Evolutionary conservation across 2,888 invertebrate species (phyloP).

Genomic region (Bugulina stolonifera): DNA sequence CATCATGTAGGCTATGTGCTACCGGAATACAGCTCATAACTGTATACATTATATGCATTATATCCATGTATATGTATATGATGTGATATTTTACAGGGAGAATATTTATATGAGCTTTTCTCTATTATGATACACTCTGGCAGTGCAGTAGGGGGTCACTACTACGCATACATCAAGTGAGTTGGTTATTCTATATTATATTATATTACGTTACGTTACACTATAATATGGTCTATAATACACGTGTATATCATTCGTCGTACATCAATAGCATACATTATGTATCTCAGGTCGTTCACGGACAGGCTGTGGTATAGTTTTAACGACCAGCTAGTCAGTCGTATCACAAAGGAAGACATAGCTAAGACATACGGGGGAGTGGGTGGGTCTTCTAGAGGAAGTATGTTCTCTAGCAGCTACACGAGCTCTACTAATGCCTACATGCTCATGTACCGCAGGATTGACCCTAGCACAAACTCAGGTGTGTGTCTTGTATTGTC

Average conservation of each 20-base stretch:
- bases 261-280: no score
- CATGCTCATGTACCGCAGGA: constrained; percentile 80
- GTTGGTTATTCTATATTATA: constrained; percentile 50
- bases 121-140: constrained; percentile 89
- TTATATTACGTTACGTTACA: neutral
- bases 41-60: no score
- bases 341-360: constrained; percentile 33
- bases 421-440: constrained; percentile 79
- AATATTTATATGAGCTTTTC: constrained; percentile 76
- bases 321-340: constrained; percentile 75
- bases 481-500: constrained; percentile 40
- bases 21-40: no score
- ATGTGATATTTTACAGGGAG: constrained; percentile 55
- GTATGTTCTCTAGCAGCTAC: constrained; percentile 69
- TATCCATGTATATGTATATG: no score
- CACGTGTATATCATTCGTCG: neutral
- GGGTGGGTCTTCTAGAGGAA: constrained; percentile 55
- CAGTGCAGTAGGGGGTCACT: constrained; percentile 82
- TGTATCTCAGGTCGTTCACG: constrained; percentile 52
- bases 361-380: constrained; percentile 71
- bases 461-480: constrained; percentile 49
- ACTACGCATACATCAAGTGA: constrained; percentile 79
- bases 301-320: constrained; percentile 76
- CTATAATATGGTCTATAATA: no score
- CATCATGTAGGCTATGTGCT: no score